These are phyloP conservation scores for Pteruthius melanotis DNA, from an alignment of 2,113 vertebrate species.

Conservation along the genomic window DNA sequence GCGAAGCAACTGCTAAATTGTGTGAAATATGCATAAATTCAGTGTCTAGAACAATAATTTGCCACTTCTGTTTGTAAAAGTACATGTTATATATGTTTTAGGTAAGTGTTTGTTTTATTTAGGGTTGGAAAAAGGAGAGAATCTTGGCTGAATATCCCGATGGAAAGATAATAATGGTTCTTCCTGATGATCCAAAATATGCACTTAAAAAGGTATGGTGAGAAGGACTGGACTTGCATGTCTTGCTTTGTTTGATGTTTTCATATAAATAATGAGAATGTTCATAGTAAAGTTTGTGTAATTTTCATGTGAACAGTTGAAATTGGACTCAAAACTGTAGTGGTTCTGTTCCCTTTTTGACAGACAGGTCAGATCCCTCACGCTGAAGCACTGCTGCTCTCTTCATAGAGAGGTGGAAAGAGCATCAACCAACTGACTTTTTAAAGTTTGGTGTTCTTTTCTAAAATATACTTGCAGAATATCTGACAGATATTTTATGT, in stretches of 20 bases:
- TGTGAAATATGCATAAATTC: background rate
- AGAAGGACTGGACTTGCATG: background rate
- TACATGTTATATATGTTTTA: conserved; percentile 21
- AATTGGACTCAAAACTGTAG: background rate
- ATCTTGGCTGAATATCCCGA: conserved; percentile 95
- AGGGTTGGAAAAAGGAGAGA: conserved; percentile 99
- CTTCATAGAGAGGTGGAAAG: background rate
- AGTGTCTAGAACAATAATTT: background rate
- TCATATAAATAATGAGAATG: background rate
- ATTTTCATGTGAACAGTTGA: background rate
- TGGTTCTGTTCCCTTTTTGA: background rate
- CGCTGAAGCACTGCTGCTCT: background rate
- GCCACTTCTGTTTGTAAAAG: conserved; percentile 2
- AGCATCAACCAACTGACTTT: background rate
- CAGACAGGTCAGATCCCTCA: background rate
- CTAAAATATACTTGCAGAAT: background rate
- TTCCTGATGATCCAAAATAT: conserved; percentile 98
- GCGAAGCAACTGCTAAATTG: conserved; percentile 20
- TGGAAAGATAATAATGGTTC: conserved; percentile 96
- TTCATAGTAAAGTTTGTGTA: background rate
- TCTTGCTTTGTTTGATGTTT: background rate
- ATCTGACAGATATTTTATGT: background rate
- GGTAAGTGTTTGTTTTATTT: conserved; percentile 55
- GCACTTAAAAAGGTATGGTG: conserved; percentile 92
- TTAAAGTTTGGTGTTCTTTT: background rate